Percentiles rank a stretch among this genome's conserved stretches.
phyloP scores from a whole-genome alignment of 2,113 vertebrate genomes.

The Heterocephalus glaber region DNA sequence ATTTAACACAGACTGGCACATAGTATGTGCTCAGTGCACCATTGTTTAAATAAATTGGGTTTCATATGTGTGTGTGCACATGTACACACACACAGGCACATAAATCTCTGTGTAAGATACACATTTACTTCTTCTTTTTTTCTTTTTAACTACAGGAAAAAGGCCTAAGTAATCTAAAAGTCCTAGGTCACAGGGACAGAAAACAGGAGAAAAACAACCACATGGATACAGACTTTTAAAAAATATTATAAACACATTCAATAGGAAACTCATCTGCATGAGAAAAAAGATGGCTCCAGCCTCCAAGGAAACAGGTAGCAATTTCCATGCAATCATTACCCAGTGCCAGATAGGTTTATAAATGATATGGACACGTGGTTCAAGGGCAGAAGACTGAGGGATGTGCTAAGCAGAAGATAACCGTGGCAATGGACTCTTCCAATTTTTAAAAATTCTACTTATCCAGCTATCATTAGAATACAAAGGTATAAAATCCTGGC shows the following conservation, averaged over 20 bases:
- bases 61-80: background rate
- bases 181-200: background rate
- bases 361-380: rapidly evolving
- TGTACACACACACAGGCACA: background rate
- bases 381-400: background rate
- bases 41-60: background rate
- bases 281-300: background rate
- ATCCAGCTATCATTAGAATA: background rate
- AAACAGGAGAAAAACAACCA: background rate
- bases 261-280: background rate
- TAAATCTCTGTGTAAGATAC: background rate
- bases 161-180: background rate
- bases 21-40: background rate
- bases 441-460: background rate
- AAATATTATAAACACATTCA: background rate
- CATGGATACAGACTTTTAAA: background rate
- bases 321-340: background rate
- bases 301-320: background rate
- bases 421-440: background rate
- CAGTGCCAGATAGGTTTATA: background rate
- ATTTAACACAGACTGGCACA: background rate
- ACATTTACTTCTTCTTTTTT: background rate
- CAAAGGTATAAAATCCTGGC: background rate
- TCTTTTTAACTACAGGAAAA: constrained; percentile 17
- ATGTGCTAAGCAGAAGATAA: background rate